Evolutionary conservation across 2,888 invertebrate species (phyloP), one percentile per base, ranked within the genome.

Genomic region (Fissipunctia ypsillon): DNA sequence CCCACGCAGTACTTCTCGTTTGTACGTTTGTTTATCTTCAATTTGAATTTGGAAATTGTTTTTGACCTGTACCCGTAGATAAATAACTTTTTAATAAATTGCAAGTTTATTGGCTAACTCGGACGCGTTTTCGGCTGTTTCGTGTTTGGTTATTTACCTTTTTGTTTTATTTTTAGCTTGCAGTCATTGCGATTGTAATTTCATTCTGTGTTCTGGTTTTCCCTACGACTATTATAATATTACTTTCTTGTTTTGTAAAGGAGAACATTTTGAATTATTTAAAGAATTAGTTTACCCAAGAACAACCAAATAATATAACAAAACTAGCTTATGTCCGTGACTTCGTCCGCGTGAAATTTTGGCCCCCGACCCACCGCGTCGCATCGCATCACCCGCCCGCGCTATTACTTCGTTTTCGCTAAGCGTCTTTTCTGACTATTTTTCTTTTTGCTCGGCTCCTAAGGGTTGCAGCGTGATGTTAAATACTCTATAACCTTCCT

Each of bases 21-120:
- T 85, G 78, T 76, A 57, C 76, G 77, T 83, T 87, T 88, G 84
- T 88, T 88, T 88, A 80, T 87, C 83, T 85, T 78, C 69, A 81
- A 88, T 88, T 89, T 87, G 80, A 88, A 86, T 87, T 88, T 84
- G 64, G 84, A 86, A 87, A 81, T 84, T 86, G 84, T 88, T 87
- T 87, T 83, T 74, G 80, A 82, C 74, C 84, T 76, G 82, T 82
- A 63, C 61, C 71, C 69, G 72, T 68, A 77, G 76, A 82, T 78
- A 75, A 76, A 82, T 82, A 73, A 78, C 70, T 76, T 85, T 85
- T 81, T 81, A 65, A 80, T 84, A 76, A 79, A 81, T 85, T 74
- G 61, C 65, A 81, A 83, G 60, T 84, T 84, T 84, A 80, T 84
- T 65, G 69, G 69, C 43, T 48, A 73, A 73, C 71, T 73, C 67